Percentiles rank a stretch among this genome's conserved stretches.
Evolutionary conservation across 2,113 vertebrate species (phyloP).

Genomic region (Sebastes schlegelii): DNA sequence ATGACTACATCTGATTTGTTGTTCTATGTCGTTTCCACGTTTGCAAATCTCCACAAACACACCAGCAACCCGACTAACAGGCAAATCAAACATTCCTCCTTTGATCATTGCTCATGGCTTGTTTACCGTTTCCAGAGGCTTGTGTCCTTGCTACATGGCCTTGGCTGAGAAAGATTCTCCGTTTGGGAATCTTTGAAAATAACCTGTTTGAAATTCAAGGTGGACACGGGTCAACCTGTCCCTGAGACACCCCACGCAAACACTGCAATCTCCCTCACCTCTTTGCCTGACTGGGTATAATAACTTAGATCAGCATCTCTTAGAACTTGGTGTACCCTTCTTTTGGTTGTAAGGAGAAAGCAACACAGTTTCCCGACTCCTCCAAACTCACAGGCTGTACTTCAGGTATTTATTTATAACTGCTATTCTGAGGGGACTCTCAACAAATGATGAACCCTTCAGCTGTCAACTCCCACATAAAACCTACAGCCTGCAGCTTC

Average conservation of each 20-base stretch:
- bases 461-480: slow-evolving; percentile 62
- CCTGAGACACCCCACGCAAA: neutral
- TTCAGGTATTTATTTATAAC: slow-evolving; percentile 59
- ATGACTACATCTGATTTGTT: neutral
- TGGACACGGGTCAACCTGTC: neutral
- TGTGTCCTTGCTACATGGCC: neutral
- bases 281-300: neutral
- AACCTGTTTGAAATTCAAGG: slow-evolving; percentile 42
- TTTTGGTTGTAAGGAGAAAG: slow-evolving; percentile 21
- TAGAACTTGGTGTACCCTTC: slow-evolving; percentile 1
- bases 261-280: neutral
- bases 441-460: slow-evolving; percentile 63
- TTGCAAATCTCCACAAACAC: neutral
- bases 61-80: neutral
- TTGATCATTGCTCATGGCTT: neutral
- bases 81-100: neutral
- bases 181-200: slow-evolving; percentile 16
- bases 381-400: slow-evolving; percentile 32
- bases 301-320: slow-evolving; percentile 50
- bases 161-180: neutral
- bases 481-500: slow-evolving; percentile 39
- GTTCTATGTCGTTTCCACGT: neutral
- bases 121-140: neutral
- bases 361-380: slow-evolving; percentile 21
- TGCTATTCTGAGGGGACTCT: slow-evolving; percentile 39